These are phyloP conservation scores for Nesidiocoris tenuis DNA, from an alignment of 2,888 invertebrate genomes.

Conservation along the genomic window DNA sequence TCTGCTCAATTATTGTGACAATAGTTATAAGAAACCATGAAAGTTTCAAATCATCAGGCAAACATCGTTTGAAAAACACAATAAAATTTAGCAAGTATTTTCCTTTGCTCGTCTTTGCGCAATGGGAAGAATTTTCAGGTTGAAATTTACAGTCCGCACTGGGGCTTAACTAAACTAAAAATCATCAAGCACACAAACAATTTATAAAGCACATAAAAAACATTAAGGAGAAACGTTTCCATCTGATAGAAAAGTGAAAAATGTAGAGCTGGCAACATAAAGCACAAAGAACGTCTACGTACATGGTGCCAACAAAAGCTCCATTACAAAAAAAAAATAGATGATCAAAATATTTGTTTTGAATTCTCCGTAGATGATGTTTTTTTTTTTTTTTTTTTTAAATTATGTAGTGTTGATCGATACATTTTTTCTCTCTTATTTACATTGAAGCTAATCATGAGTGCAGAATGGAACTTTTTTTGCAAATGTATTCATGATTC, in stretches of 20 bases:
- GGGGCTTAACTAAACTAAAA: constrained; percentile 1
- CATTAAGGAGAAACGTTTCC: constrained; percentile 11
- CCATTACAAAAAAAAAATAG: too few relatives aligned
- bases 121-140: background rate
- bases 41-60: background rate
- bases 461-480: constrained; percentile 14
- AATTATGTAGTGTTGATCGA: too few relatives aligned
- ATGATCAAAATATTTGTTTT: background rate
- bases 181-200: constrained; percentile 28
- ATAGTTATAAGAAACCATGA: background rate
- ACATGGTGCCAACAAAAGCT: too few relatives aligned
- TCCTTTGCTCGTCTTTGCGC: background rate
- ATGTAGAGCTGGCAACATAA: constrained; percentile 25
- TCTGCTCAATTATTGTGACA: background rate
- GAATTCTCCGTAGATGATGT: too few relatives aligned
- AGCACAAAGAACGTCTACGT: constrained; percentile 17
- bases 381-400: too few relatives aligned
- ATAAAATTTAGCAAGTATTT: background rate
- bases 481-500: constrained; percentile 6
- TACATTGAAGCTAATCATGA: constrained; percentile 13
- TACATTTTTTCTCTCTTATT: constrained; percentile 1
- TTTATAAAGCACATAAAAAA: constrained; percentile 23
- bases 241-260: constrained; percentile 38
- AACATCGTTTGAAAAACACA: constrained; percentile 1
- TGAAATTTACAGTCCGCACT: background rate